Evolutionary conservation across 2,888 invertebrate genomes (phyloP).

Genomic region (Colostygia pectinataria): DNA sequence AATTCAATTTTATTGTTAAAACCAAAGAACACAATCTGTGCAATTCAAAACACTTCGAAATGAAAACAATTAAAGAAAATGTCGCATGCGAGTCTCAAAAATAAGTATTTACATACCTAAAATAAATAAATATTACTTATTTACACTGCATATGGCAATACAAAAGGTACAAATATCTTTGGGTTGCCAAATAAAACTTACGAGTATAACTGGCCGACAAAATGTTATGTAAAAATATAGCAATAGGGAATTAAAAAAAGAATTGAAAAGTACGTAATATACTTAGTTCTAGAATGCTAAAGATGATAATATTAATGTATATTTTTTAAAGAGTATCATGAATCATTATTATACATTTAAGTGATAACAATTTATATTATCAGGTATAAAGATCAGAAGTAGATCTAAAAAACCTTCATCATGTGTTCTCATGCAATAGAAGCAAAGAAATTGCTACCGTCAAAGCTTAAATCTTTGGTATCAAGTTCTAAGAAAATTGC

Average conservation of each 20-base stretch:
- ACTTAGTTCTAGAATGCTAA: too few relatives aligned
- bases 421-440: too few relatives aligned
- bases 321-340: too few relatives aligned
- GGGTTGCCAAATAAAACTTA: constrained; percentile 47
- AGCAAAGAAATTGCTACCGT: too few relatives aligned
- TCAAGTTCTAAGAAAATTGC: too few relatives aligned
- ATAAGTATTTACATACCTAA: constrained; percentile 31
- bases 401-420: too few relatives aligned
- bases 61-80: constrained; percentile 19
- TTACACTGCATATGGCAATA: constrained; percentile 62
- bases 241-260: background rate
- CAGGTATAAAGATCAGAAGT: too few relatives aligned
- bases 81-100: constrained; percentile 23
- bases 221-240: constrained; percentile 13
- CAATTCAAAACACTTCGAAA: constrained; percentile 26
- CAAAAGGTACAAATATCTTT: constrained; percentile 65
- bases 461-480: too few relatives aligned
- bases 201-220: constrained; percentile 21
- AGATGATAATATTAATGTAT: too few relatives aligned
- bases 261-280: background rate
- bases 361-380: too few relatives aligned
- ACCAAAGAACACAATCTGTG: constrained; percentile 27
- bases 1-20: constrained; percentile 31
- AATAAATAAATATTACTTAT: constrained; percentile 66
- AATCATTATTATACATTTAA: too few relatives aligned